Conservation (phyloP, 2,113 vertebrate genomes). For the Tetrao urogallus region DNA sequence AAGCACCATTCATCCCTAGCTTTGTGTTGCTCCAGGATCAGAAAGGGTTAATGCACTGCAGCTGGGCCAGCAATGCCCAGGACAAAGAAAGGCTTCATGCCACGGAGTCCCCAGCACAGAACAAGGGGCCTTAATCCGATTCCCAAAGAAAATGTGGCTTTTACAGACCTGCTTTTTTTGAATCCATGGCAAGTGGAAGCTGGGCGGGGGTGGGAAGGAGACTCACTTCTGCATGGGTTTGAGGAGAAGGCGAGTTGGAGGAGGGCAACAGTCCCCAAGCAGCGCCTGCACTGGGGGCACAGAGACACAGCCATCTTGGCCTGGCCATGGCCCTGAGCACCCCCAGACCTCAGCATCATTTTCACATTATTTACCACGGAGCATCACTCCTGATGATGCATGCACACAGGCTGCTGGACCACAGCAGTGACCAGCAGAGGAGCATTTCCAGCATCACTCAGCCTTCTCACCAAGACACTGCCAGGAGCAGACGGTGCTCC, state of each 20-base stretch:
- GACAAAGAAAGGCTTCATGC: slow-evolving; percentile 62
- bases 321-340: background rate
- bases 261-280: accelerated
- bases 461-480: background rate
- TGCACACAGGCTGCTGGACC: background rate
- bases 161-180: background rate
- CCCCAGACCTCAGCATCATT: background rate
- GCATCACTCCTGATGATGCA: background rate
- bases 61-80: slow-evolving; percentile 58
- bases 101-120: background rate
- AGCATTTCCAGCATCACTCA: background rate
- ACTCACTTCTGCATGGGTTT: background rate
- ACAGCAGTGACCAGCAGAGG: background rate
- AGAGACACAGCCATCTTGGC: accelerated
- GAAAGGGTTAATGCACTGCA: slow-evolving; percentile 61
- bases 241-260: background rate
- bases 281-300: background rate
- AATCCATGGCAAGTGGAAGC: background rate
- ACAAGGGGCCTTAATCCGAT: slow-evolving; percentile 49
- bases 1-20: slow-evolving; percentile 11
- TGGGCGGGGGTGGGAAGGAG: background rate
- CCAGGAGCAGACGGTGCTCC: background rate
- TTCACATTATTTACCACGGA: background rate
- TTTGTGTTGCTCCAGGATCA: background rate
- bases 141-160: slow-evolving; percentile 66